phyloP scores from a whole-genome alignment of 2,888 invertebrate species.

The Caenorhabditis parvicauda region DNA sequence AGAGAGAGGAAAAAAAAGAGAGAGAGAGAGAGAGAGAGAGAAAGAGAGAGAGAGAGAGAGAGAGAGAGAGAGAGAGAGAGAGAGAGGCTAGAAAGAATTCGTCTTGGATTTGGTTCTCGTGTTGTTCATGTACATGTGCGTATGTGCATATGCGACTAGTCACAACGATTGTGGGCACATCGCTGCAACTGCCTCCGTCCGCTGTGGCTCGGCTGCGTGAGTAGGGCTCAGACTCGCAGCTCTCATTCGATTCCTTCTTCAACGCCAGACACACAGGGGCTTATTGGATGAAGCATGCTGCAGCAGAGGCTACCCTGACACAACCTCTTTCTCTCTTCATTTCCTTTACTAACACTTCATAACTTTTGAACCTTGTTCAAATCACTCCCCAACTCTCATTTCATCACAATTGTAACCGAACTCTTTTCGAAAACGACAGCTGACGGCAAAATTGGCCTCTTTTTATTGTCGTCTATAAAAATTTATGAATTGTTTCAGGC shows the following conservation, averaged over 20 bases:
- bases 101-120: slow-evolving; percentile 1
- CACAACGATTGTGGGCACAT: no score
- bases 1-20: slow-evolving; percentile 1
- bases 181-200: not conserved
- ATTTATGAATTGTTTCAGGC: no score
- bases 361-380: not conserved
- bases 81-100: slow-evolving; percentile 9
- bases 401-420: not conserved
- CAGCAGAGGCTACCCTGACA: slow-evolving; percentile 15
- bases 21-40: slow-evolving; percentile 5
- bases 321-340: slow-evolving; percentile 3
- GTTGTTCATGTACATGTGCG: no score
- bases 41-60: slow-evolving; percentile 3
- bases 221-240: slow-evolving; percentile 15
- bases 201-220: slow-evolving; percentile 9
- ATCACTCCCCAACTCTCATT: not conserved
- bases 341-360: slow-evolving; percentile 2
- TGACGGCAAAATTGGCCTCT: no score
- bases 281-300: slow-evolving; percentile 23
- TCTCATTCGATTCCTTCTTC: slow-evolving; percentile 2
- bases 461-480: no score
- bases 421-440: not conserved
- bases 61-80: slow-evolving; percentile 3
- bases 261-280: slow-evolving; percentile 12
- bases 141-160: no score